These are phyloP conservation scores for Mizuhopecten yessoensis DNA, from an alignment of 1,140 invertebrate genomes.

Conservation along the genomic window DNA sequence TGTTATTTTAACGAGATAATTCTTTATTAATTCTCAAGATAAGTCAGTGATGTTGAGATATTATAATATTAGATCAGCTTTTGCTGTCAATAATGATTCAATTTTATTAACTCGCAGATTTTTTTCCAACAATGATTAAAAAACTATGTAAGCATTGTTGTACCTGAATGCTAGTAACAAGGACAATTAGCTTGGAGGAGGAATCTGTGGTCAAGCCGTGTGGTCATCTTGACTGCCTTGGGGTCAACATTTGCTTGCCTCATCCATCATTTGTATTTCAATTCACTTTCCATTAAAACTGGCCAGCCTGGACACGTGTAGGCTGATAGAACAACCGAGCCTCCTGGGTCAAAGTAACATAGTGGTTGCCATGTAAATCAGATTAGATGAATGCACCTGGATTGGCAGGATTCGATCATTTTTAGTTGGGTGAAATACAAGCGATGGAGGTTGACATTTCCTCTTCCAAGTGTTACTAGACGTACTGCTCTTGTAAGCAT, in stretches of 20 bases:
- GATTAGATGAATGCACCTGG: no score
- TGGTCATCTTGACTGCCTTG: background rate
- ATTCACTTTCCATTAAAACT: background rate
- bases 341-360: no score
- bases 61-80: background rate
- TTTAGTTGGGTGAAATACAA: background rate
- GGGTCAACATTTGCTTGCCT: background rate
- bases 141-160: no score
- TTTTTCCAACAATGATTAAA: no score
- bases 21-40: background rate
- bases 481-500: background rate
- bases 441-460: background rate
- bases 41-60: background rate
- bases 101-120: background rate
- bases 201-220: background rate
- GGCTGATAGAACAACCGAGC: background rate
- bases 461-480: constrained; percentile 16
- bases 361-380: no score
- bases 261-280: background rate
- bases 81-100: background rate
- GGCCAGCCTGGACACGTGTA: background rate
- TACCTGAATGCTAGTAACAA: background rate
- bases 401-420: no score
- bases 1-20: background rate
- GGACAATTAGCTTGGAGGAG: background rate